Evolutionary conservation across 1,140 invertebrate species (phyloP).

Genomic region (Battus philenor): DNA sequence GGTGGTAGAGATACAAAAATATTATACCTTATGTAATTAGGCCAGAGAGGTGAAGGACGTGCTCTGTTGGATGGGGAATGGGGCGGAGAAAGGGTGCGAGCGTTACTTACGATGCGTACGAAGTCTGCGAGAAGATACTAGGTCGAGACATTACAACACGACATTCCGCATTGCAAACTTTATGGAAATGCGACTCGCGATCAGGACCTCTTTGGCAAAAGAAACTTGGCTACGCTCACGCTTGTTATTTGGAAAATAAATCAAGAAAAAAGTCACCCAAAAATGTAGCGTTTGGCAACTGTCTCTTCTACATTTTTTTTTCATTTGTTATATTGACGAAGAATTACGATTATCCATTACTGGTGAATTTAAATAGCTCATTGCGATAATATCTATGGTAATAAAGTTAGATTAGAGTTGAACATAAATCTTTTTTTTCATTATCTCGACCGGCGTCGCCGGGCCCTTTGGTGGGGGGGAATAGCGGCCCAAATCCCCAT

Average conservation of each 20-base stretch:
- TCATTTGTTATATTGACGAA: no score
- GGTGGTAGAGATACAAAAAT: no score
- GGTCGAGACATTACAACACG: conserved; percentile 50
- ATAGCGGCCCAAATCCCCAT: conserved; percentile 64
- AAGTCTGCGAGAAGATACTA: conserved; percentile 57
- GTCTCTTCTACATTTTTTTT: no score
- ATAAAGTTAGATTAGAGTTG: conserved; percentile 72
- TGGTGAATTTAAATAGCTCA: no score
- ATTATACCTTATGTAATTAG: conserved; percentile 62
- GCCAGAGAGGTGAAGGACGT: conserved; percentile 54
- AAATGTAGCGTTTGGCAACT: no score
- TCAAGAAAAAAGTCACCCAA: neutral
- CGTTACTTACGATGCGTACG: conserved; percentile 45
- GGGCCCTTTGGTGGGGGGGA: conserved; percentile 31
- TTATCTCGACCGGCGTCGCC: conserved; percentile 53
- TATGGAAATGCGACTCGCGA: conserved; percentile 57
- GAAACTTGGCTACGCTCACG: conserved; percentile 49
- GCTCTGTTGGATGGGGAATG: conserved; percentile 27
- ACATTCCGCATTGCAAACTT: conserved; percentile 53
- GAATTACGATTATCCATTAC: no score
- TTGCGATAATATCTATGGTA: no score
- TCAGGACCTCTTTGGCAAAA: conserved; percentile 54
- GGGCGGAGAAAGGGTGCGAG: conserved; percentile 29
- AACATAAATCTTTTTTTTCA: conserved; percentile 74
- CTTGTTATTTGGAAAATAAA: conserved; percentile 27